Evolutionary conservation across 2,797 vertebrate genomes (phyloP), one percentile per base, ranked within the genome.

Genomic region (Salmo trutta): DNA sequence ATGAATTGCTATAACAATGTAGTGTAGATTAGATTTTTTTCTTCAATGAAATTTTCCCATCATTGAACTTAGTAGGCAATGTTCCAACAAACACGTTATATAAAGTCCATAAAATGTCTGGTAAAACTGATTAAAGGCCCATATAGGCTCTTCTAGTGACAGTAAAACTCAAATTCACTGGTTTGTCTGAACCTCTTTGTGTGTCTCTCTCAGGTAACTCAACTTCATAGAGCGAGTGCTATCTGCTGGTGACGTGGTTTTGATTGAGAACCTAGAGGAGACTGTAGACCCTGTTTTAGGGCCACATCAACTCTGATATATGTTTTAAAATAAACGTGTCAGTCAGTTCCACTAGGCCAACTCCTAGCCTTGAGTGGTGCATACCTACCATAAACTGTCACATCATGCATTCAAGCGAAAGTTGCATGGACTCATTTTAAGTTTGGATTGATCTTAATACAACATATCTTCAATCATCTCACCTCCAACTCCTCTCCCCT

Each of bases 261-360:
- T 99, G 71, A 96, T 99, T 59, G 97, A 99, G 90, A 97, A 98
- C 84, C 76, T 99, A 75, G 96, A 97, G 81, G 98, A 99, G 87
- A 92, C 85, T 0, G 64, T 99, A 68, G 97, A 99, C 90, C 98
- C 97, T 7, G 96, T 99, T 73, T 92, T 99, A 73, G 96, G 97
- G n/a, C 96, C 97, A 0, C 88, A n/a, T 12, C 3, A 47, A 54
- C 33, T 4, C 2, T 19, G 33, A 41, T 41, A 33, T 47, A 10
- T 41, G 67, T 33, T n/a, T 33, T 21, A 27, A 66, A 66, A 52
- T 54, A 69, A 65, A 7, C n/a, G 16, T 41, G 5, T 74, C 10
- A 67, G 24, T 15, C 12, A 19, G 17, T 36, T 33, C 2, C 27
- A 68, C 19, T 8, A 17, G 67, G 36, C 53, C n/a, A 5, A 59